Percentiles rank a stretch among this genome's conserved stretches.
phyloP scores from a whole-genome alignment of 1,140 invertebrate genomes.

The Leptopilina clavipes region DNA sequence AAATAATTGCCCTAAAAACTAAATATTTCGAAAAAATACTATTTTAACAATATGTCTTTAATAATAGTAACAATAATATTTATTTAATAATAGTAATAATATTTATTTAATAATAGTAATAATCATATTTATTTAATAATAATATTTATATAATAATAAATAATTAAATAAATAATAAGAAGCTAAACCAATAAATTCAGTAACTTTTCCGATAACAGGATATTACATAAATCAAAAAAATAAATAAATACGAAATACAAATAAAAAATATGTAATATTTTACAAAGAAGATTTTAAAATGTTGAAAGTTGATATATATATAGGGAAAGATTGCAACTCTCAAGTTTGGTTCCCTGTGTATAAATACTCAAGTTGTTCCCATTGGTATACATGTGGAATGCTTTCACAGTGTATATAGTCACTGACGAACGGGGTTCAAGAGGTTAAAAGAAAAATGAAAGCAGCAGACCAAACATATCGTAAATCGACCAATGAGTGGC shows the following conservation, averaged over 20 bases:
- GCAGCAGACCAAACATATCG: constrained; percentile 50
- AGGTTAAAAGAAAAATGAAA: constrained; percentile 41
- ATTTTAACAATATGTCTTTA: no score
- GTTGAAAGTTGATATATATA: neutral
- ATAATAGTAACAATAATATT: no score
- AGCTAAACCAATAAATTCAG: no score
- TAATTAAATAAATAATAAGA: no score
- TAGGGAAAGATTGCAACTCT: constrained; percentile 19
- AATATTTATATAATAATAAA: no score
- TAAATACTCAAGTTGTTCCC: constrained; percentile 22
- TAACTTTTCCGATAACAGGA: no score
- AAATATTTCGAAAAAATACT: no score
- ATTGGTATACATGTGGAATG: constrained; percentile 8
- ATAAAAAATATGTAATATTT: no score
- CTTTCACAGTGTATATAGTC: constrained; percentile 4
- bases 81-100: no score
- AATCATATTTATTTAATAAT: no score
- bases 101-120: no score
- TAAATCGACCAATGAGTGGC: constrained; percentile 51
- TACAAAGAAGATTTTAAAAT: neutral
- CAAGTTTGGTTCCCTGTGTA: constrained; percentile 9
- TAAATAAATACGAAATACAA: neutral
- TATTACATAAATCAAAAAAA: neutral
- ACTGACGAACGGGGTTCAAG: constrained; percentile 32
- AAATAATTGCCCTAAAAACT: no score